phyloP scores from a whole-genome alignment of 2,888 invertebrate species.

The Anodontia alba region DNA sequence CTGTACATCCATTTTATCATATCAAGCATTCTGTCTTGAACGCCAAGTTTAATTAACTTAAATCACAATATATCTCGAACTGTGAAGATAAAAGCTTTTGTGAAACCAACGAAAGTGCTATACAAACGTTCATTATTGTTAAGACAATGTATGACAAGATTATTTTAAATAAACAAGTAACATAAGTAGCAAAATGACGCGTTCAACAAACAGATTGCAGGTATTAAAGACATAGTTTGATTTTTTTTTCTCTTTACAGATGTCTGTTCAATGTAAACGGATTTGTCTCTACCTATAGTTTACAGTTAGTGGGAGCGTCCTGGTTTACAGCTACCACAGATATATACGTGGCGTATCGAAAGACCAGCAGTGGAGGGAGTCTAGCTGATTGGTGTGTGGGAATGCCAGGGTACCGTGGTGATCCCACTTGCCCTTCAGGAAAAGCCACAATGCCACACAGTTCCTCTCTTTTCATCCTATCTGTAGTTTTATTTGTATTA shows the following conservation, averaged over 20 bases:
- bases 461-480: background rate
- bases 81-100: too few species aligned
- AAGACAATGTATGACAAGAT: too few species aligned
- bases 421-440: background rate
- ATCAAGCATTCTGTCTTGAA: too few species aligned
- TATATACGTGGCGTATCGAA: slow-evolving; percentile 39
- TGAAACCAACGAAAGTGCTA: too few species aligned
- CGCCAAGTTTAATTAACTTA: too few species aligned
- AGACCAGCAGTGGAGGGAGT: slow-evolving; percentile 12
- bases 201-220: too few species aligned
- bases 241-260: slow-evolving; percentile 39
- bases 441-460: background rate
- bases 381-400: slow-evolving; percentile 14
- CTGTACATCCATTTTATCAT: too few species aligned
- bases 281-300: slow-evolving; percentile 32
- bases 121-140: too few species aligned
- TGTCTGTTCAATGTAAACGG: slow-evolving; percentile 56
- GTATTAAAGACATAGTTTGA: too few species aligned
- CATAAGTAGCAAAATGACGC: too few species aligned
- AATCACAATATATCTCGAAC: too few species aligned
- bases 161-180: too few species aligned
- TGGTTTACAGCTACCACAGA: slow-evolving; percentile 51
- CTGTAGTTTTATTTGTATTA: background rate
- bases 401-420: slow-evolving; percentile 30
- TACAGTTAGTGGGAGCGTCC: slow-evolving; percentile 55